These are phyloP conservation scores for Hydriomena furcata DNA, from an alignment of 2,888 invertebrate species.

Conservation along the genomic window DNA sequence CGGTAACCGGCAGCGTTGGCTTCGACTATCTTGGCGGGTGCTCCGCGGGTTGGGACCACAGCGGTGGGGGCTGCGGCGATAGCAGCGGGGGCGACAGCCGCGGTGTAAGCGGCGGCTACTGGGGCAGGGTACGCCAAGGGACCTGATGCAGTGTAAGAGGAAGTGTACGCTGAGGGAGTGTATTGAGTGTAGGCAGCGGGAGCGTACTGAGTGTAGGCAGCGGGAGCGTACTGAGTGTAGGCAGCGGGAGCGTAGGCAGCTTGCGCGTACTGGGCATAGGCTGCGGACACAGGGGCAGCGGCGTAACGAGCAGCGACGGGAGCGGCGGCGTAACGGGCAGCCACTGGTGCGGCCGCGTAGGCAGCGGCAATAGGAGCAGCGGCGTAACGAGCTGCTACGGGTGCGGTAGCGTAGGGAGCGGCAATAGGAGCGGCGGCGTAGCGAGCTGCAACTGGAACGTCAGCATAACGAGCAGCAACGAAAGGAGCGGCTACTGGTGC, in stretches of 20 bases:
- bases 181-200: slow-evolving; percentile 18
- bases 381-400: slow-evolving; percentile 44
- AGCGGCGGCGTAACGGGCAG: slow-evolving; percentile 36
- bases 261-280: slow-evolving; percentile 34
- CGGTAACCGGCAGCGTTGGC: slow-evolving; percentile 65
- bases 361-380: slow-evolving; percentile 41
- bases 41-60: slow-evolving; percentile 81
- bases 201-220: slow-evolving; percentile 11
- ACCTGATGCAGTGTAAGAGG: slow-evolving; percentile 41
- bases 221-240: slow-evolving; percentile 41
- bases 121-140: slow-evolving; percentile 40
- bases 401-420: slow-evolving; percentile 36
- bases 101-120: slow-evolving; percentile 37
- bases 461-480: slow-evolving; percentile 46
- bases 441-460: slow-evolving; percentile 41
- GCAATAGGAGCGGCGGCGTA: slow-evolving; percentile 34
- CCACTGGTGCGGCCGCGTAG: slow-evolving; percentile 45
- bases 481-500: slow-evolving; percentile 44
- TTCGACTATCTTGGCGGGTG: slow-evolving; percentile 86
- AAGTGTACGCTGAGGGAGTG: slow-evolving; percentile 16
- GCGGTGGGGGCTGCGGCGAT: slow-evolving; percentile 38
- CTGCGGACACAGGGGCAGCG: slow-evolving; percentile 33
- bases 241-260: no score
- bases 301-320: slow-evolving; percentile 38
- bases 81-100: slow-evolving; percentile 26